Conservation (phyloP, 2,113 vertebrate species). For the Nibea albiflora region DNA sequence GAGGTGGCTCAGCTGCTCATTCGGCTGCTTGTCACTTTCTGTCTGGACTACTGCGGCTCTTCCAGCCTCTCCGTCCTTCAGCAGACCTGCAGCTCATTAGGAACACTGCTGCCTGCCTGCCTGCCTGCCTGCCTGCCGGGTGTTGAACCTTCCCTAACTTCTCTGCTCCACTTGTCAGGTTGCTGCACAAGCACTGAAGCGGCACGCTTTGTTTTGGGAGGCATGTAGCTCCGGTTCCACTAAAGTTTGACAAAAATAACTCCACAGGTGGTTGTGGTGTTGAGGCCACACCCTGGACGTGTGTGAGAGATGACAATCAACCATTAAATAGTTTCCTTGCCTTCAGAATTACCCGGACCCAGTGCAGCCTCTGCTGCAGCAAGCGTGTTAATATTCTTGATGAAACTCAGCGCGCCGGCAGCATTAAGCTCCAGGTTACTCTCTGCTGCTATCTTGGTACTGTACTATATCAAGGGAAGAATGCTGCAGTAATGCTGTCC, state of each 20-base stretch:
- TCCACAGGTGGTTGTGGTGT: neutral
- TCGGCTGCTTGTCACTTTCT: neutral
- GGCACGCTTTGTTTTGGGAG: neutral
- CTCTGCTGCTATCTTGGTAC: neutral
- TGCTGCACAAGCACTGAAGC: neutral
- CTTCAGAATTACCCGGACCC: slow-evolving; percentile 1
- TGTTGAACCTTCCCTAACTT: neutral
- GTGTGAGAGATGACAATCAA: neutral
- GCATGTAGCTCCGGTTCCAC: neutral
- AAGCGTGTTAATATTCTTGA: neutral
- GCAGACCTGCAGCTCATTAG: neutral
- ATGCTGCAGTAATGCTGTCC: slow-evolving; percentile 48
- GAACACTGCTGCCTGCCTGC: too few relatives aligned
- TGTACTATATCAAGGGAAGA: slow-evolving; percentile 15
- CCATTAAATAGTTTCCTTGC: neutral
- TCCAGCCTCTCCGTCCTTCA: neutral
- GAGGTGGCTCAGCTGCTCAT: neutral
- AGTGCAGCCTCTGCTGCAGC: neutral
- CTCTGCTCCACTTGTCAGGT: neutral
- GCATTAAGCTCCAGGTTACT: slow-evolving; percentile 20
- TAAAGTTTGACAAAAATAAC: neutral
- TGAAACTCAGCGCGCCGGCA: neutral
- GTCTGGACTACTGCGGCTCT: neutral
- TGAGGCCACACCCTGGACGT: slow-evolving; percentile 3
- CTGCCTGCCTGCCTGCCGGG: neutral